Conservation (phyloP, 2,888 invertebrate genomes). For the Coleophora flavipennella region DNA sequence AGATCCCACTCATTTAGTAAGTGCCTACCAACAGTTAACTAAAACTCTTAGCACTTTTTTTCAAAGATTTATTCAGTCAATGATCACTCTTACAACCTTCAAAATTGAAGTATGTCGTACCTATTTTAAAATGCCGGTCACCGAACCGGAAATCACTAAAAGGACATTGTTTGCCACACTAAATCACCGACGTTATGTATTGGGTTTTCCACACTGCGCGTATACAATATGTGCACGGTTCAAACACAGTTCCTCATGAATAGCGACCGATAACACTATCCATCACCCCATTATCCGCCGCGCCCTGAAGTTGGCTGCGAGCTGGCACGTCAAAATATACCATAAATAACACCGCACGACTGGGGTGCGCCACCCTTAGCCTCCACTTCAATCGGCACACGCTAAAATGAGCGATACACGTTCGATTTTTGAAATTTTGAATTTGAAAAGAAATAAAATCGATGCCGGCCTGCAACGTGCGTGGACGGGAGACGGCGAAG, state of each 20-base stretch:
- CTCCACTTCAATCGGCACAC: slow-evolving; percentile 37
- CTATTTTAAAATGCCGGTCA: slow-evolving; percentile 36
- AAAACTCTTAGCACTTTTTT: too few relatives aligned
- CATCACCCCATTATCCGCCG: slow-evolving; percentile 65
- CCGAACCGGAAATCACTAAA: slow-evolving; percentile 21
- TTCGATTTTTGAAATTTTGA: slow-evolving; percentile 27
- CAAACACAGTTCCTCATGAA: slow-evolving; percentile 52
- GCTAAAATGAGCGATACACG: slow-evolving; percentile 30
- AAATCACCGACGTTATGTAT: slow-evolving; percentile 23
- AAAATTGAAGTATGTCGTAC: too few relatives aligned
- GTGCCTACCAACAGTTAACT: too few relatives aligned
- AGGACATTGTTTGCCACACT: slow-evolving; percentile 23
- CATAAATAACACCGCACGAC: slow-evolving; percentile 62
- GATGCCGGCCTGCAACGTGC: slow-evolving; percentile 36
- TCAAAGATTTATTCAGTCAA: too few relatives aligned
- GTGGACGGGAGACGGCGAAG: slow-evolving; percentile 26
- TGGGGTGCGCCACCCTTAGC: slow-evolving; percentile 41
- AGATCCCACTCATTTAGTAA: too few relatives aligned
- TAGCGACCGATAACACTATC: slow-evolving; percentile 69
- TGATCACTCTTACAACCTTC: too few relatives aligned
- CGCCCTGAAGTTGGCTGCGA: slow-evolving; percentile 64
- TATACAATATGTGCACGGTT: slow-evolving; percentile 45
- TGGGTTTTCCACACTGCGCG: slow-evolving; percentile 45
- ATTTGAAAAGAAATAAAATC: slow-evolving; percentile 31
- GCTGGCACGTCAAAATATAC: slow-evolving; percentile 67